These are phyloP conservation scores for Syngnathoides biaculeatus DNA, from an alignment of 2,113 vertebrate species.

Conservation along the genomic window DNA sequence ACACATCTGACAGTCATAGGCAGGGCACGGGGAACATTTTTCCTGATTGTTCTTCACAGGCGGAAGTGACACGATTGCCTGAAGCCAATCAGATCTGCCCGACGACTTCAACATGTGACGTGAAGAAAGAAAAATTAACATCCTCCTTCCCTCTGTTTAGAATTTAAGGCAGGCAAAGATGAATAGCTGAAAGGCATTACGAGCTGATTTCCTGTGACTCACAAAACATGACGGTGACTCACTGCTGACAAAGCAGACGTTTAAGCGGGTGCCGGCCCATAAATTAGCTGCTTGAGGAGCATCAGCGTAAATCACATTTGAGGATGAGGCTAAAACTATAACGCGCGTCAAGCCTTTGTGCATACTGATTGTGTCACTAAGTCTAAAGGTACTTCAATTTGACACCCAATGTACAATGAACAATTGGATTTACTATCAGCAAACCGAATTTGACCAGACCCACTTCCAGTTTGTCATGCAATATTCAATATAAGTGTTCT, in stretches of 20 bases:
- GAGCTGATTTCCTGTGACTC: slow-evolving; percentile 6
- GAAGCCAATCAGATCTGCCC: not conserved
- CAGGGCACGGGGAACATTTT: not conserved
- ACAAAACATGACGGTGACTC: slow-evolving; percentile 12
- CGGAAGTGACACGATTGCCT: slow-evolving; percentile 2
- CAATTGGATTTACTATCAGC: not conserved
- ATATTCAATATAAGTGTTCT: too few species aligned
- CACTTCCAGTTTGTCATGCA: not conserved
- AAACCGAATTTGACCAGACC: not conserved
- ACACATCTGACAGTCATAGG: not conserved
- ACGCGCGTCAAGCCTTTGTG: not conserved
- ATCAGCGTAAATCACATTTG: slow-evolving; percentile 6
- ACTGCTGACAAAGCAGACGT: slow-evolving; percentile 13
- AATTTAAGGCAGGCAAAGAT: not conserved
- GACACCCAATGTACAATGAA: not conserved
- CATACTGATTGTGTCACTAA: not conserved
- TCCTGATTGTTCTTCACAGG: not conserved
- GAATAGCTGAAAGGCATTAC: slow-evolving; percentile 7
- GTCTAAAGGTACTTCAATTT: not conserved
- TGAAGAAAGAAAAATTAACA: not conserved
- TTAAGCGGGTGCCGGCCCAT: slow-evolving; percentile 6
- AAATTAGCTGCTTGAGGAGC: slow-evolving; percentile 6
- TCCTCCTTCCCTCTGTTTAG: not conserved
- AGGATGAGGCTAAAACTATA: not conserved
- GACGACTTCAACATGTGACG: not conserved